Conservation (phyloP, 2,113 vertebrate genomes). For the Brachyhypopomus occidentalis region DNA sequence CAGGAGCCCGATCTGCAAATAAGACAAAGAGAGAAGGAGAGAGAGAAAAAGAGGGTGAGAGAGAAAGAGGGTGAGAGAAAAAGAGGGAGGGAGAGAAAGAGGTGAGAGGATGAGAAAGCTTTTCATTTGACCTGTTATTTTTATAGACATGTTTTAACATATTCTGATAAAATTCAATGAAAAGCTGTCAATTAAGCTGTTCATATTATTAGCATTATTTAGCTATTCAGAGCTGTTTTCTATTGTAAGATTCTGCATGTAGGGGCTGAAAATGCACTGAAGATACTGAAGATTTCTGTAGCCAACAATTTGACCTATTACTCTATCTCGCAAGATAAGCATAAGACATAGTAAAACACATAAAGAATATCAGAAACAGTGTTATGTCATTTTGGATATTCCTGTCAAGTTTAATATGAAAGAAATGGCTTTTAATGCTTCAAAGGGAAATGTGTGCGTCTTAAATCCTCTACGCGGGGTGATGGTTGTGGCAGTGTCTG, state of each 20-base stretch:
- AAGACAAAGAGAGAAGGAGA: slow-evolving; percentile 33
- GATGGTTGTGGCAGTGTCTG: slow-evolving; percentile 30
- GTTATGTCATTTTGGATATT: not conserved
- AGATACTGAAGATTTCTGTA: no score
- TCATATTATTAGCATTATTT: no score
- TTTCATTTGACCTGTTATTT: not conserved
- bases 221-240: no score
- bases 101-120: slow-evolving; percentile 2
- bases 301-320: no score
- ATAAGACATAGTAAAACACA: not conserved
- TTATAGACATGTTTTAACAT: no score
- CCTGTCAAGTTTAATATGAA: not conserved
- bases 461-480: not conserved
- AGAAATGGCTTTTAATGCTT: not conserved
- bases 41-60: slow-evolving; percentile 43
- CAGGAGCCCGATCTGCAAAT: slow-evolving; percentile 82
- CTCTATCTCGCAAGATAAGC: no score
- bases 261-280: no score
- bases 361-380: not conserved
- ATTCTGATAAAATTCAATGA: no score
- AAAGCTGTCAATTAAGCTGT: no score
- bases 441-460: not conserved
- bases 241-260: no score
- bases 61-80: slow-evolving; percentile 23
- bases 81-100: slow-evolving; percentile 19